A percentile compares a stretch with the other conserved stretches of the same genome.
phyloP scores from a whole-genome alignment of 2,888 invertebrate genomes.

The Torymus texanus region DNA sequence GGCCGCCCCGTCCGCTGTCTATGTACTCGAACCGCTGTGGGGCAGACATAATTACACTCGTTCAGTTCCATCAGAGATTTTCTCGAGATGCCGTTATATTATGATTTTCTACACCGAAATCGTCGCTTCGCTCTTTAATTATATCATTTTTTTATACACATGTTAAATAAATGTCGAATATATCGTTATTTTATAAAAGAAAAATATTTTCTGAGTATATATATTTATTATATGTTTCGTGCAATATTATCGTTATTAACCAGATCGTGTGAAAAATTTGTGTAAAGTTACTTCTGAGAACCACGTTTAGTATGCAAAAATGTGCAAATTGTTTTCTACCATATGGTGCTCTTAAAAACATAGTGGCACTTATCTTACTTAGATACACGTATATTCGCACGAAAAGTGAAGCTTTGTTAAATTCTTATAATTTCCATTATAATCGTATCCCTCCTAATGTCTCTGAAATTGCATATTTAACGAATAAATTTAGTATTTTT shows the following conservation, averaged over 20 bases:
- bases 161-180: no score
- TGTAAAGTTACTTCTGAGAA: neutral
- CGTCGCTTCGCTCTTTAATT: no score
- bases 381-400: slow-evolving; percentile 6
- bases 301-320: neutral
- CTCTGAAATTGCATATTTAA: slow-evolving; percentile 49
- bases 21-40: slow-evolving; percentile 74
- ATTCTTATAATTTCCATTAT: slow-evolving; percentile 33
- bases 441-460: slow-evolving; percentile 41
- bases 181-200: no score
- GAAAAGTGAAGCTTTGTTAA: slow-evolving; percentile 36
- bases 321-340: slow-evolving; percentile 19
- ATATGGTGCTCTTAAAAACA: slow-evolving; percentile 9
- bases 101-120: no score
- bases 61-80: slow-evolving; percentile 36
- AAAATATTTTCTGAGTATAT: neutral
- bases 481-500: slow-evolving; percentile 11
- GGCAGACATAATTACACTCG: slow-evolving; percentile 50
- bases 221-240: neutral
- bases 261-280: neutral
- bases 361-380: slow-evolving; percentile 36
- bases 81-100: neutral
- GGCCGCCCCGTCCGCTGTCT: slow-evolving; percentile 73
- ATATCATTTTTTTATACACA: no score
- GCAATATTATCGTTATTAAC: neutral